Evolutionary conservation across 1,140 invertebrate species (phyloP), one percentile per base, ranked within the genome.

Genomic region (Bursaphelenchus mucronatus): DNA sequence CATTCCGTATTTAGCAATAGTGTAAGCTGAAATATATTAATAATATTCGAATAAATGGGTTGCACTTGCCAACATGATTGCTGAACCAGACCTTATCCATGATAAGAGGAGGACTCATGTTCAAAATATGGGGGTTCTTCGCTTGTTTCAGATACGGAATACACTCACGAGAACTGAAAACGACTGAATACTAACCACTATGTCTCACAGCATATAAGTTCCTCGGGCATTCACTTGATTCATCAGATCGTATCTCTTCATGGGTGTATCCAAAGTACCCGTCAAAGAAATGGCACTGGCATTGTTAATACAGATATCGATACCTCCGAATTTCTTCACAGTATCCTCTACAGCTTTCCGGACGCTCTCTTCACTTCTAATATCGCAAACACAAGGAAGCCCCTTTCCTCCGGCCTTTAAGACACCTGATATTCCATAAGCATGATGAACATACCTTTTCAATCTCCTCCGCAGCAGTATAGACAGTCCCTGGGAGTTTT

Each of bases 1-100:
- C 95, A 98, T 98, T 19, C 94, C 94, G 79, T 94, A 97, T 78
- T 98, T 98, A 0, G 94, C 90, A 87, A 97, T 96, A 0, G 94
- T 97, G 81, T 97, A 55, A 55, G 13, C n/a, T 15, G 54, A 54
- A 10, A 9, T 95, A 54, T 10, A 54, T 10, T 21, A 15, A 55
- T 55, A 55, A 55, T 30, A 75, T 97, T 94, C 6, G 92, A 89
- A 84, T 94, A 92, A 66, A 87, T 86, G 63, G 90, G 90, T 30
- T 30, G 78, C 91, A 91, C 75, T 89, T 86, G 58, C 97, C 93
- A 11, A 94, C 88, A 84, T 97, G 90, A 72, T 89, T 86, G 61
- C 87, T 87, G 81, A 97, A 97, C 93, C 94, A 97, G 71, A 87
- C 83, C 0, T 90, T 86, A 67, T 88, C 87, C 87, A 97, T 87